Evolutionary conservation across 2,888 invertebrate species (phyloP).

Genomic region (Synergus itoensis): DNA sequence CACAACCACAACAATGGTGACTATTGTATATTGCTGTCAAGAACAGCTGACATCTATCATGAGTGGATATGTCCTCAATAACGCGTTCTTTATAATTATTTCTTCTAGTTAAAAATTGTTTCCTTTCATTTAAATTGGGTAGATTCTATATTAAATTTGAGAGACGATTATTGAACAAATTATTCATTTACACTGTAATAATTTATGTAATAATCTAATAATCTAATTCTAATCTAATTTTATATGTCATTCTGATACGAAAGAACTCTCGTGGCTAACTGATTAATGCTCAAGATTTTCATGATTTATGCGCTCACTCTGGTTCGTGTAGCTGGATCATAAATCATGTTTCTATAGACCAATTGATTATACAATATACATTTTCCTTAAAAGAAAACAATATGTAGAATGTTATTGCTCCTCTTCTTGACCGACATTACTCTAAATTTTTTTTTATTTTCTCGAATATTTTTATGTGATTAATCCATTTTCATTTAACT

Average conservation of each 20-base stretch:
- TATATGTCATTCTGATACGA: not conserved
- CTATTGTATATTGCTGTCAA: not conserved
- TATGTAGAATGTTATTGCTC: not conserved
- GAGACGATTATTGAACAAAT: not conserved
- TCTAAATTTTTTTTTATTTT: not conserved
- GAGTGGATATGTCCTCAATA: not conserved
- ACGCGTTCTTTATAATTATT: not conserved
- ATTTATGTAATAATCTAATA: not conserved
- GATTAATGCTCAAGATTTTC: not conserved
- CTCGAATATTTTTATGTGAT: not conserved
- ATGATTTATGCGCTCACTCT: conserved; percentile 3
- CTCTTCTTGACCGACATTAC: not conserved
- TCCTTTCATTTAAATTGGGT: not conserved
- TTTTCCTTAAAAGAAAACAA: not conserved
- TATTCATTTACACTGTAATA: not conserved
- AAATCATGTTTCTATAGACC: not conserved
- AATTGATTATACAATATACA: not conserved
- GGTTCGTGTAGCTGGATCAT: not conserved
- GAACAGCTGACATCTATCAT: conserved; percentile 28
- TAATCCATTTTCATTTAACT: not conserved
- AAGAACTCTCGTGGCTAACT: not conserved
- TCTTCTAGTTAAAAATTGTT: too few relatives aligned
- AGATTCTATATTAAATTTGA: not conserved
- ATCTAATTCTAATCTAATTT: not conserved
- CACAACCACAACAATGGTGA: not conserved